Percentiles rank a stretch among this genome's conserved stretches.
Conservation (phyloP, 2,113 vertebrate genomes). For the Bubalus kerabau region DNA sequence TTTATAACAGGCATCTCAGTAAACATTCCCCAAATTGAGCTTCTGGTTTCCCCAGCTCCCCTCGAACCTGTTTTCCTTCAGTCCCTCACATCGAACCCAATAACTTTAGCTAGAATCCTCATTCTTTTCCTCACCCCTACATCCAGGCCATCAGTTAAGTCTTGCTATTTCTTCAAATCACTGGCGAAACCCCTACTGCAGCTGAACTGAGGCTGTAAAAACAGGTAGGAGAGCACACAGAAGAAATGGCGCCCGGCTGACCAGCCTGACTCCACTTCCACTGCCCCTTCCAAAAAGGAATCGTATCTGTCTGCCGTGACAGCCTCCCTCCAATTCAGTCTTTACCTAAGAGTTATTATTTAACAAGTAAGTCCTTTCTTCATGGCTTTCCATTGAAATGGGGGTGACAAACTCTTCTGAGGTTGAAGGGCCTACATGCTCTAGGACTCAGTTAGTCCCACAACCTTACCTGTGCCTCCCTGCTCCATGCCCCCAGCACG, state of each 20-base stretch:
- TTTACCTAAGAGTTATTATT: not conserved
- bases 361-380: not conserved
- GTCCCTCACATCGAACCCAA: not conserved
- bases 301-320: too few species aligned
- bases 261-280: not conserved
- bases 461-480: rapidly evolving
- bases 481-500: not conserved
- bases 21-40: not conserved
- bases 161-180: not conserved
- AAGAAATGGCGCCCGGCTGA: not conserved
- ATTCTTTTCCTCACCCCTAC: not conserved
- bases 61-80: not conserved
- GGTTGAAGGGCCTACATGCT: not conserved
- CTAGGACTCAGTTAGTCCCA: not conserved
- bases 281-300: not conserved
- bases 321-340: not conserved
- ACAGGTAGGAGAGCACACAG: not conserved
- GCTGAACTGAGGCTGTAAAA: not conserved
- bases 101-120: not conserved
- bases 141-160: not conserved
- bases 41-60: too few species aligned
- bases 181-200: not conserved
- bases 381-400: not conserved
- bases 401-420: not conserved
- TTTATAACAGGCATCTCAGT: not conserved